Percentiles rank a stretch among this genome's conserved stretches.
These are phyloP conservation scores for Barbus barbus DNA, from an alignment of 2,113 vertebrate species.

Conservation along the genomic window DNA sequence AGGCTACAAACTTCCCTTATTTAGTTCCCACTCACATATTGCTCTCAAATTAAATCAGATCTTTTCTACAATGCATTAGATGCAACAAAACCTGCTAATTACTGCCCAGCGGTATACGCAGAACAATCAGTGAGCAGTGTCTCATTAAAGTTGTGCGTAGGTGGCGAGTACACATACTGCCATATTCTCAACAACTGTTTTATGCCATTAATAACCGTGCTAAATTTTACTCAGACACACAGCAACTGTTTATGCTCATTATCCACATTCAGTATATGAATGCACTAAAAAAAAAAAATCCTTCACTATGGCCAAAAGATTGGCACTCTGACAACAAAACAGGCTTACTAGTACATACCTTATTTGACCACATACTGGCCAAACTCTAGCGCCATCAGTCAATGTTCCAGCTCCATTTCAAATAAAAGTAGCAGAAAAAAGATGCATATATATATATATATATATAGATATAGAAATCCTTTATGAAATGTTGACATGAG, in stretches of 20 bases:
- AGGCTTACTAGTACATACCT: too few relatives aligned
- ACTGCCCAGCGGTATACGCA: neutral
- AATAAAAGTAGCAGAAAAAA: neutral
- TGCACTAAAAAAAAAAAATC: neutral
- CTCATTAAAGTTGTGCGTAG: conserved; percentile 43
- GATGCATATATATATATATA: neutral
- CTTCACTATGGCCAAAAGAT: neutral
- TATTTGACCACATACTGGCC: neutral
- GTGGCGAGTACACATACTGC: conserved; percentile 12
- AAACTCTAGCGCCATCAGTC: neutral
- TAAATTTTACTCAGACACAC: neutral
- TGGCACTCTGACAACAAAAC: neutral
- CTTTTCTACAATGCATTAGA: conserved; percentile 22
- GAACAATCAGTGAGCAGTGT: conserved; percentile 12
- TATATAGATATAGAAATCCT: neutral
- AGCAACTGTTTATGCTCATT: neutral
- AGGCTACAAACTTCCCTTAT: conserved; percentile 10
- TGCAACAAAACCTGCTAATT: conserved; percentile 35
- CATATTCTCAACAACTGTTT: conserved; percentile 31
- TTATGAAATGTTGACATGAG: neutral
- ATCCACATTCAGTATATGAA: neutral
- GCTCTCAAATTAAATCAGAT: conserved; percentile 50
- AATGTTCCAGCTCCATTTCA: neutral
- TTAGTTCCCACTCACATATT: conserved; percentile 12
- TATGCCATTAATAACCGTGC: conserved; percentile 24